Evolutionary conservation across 2,797 vertebrate genomes (phyloP), one percentile per base, ranked within the genome.

Genomic region (Prionace glauca): DNA sequence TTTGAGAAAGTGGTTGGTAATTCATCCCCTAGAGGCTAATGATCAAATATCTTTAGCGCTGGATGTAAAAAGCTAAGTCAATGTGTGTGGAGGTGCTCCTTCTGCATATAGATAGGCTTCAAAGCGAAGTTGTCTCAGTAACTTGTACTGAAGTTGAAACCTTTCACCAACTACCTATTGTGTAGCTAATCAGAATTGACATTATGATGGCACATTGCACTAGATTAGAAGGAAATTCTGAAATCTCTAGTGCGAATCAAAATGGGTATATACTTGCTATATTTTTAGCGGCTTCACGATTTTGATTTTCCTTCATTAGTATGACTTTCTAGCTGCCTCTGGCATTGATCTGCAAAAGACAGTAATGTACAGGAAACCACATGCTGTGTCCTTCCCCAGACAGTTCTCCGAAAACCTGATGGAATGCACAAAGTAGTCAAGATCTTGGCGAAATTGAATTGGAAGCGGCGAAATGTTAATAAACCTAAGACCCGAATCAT

Each of bases 301-400:
- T 92, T 69, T 92, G 67, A 92, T 92, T 65, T 69, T 41, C 90
- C 20, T 92, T 92, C 90, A 69, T 69, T 92, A 69, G 69, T 24
- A 41, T 69, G 62, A 69, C 24, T 67, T 20, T 69, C 90, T 69
- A 65, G 62, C n/a, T 65, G 90, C 90, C 90, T n/a, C 90, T 69
- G 62, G 90, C n/a, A 41, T 41, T 74, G n/a, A 92, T 41, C n/a
- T 92, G n/a, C 90, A 92, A 69, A 69, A 24, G n/a, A 12, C 9
- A 9, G n/a, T 41, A 41, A 92, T 69, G 90, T 10, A 69, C 62
- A 41, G 90, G 90, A 92, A 92, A 12, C n/a, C 24, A 69, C 9
- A 41, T 69, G 90, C n/a, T 41, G 90, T 14, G 90, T 22, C n/a
- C 62, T 69, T 36, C 20, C 3, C 41, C n/a, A 9, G 3, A 24